These are phyloP conservation scores for Drosophila paramelanica DNA, from an alignment of 2,888 invertebrate species.

Conservation along the genomic window DNA sequence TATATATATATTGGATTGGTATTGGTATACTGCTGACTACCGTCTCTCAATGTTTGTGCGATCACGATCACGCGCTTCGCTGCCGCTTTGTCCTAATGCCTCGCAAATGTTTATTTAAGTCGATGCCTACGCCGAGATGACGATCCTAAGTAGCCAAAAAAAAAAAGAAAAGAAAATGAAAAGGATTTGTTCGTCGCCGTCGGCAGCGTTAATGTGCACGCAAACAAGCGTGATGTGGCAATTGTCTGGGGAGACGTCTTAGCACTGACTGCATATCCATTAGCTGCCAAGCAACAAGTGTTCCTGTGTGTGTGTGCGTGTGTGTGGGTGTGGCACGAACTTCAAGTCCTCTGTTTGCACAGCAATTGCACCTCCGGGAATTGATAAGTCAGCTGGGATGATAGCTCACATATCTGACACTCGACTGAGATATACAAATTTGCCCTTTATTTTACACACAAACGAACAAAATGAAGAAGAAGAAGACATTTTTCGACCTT, in stretches of 20 bases:
- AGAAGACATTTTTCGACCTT: too few species aligned
- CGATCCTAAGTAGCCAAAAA: conserved; percentile 71
- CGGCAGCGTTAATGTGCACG: conserved; percentile 75
- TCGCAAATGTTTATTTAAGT: conserved; percentile 74
- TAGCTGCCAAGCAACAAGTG: conserved; percentile 69
- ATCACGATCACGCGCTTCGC: conserved; percentile 75
- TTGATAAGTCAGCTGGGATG: conserved; percentile 42
- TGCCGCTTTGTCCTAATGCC: conserved; percentile 66
- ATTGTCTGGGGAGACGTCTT: conserved; percentile 67
- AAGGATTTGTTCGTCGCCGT: conserved; percentile 74
- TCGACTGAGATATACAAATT: conserved; percentile 59
- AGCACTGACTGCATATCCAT: conserved; percentile 71
- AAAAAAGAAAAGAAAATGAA: too few species aligned
- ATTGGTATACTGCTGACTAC: conserved; percentile 14
- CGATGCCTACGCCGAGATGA: conserved; percentile 21
- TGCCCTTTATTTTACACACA: conserved; percentile 19
- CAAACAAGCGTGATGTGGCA: conserved; percentile 81
- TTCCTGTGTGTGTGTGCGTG: conserved; percentile 9
- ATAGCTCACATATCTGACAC: conserved; percentile 31
- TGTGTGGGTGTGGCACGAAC: conserved; percentile 43
- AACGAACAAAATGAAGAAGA: too few species aligned
- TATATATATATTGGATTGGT: too few species aligned
- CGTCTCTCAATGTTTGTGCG: conserved; percentile 56
- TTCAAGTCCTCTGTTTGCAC: conserved; percentile 30
- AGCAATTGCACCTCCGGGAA: conserved; percentile 44